phyloP scores from a whole-genome alignment of 1,140 invertebrate species.

The Heliothis subflexa region DNA sequence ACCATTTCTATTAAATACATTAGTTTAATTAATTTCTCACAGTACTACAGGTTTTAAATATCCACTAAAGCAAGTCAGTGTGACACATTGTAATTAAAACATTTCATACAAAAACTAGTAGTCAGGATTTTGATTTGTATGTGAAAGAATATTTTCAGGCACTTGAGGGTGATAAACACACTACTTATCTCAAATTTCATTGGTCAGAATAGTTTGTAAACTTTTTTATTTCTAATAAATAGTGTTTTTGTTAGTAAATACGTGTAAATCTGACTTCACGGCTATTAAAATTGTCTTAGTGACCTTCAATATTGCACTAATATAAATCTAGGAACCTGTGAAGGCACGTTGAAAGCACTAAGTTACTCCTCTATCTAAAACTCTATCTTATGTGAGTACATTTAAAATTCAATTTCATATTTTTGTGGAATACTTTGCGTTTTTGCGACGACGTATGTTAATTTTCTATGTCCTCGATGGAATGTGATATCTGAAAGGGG shows the following conservation, averaged over 20 bases:
- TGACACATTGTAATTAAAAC: too few species aligned
- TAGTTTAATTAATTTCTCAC: too few species aligned
- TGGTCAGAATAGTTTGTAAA: not conserved
- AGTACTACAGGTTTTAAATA: too few species aligned
- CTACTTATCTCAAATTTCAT: too few species aligned
- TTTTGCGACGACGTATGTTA: slow-evolving; percentile 37
- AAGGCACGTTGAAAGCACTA: slow-evolving; percentile 78
- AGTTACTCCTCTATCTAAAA: slow-evolving; percentile 47
- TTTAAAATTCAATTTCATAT: slow-evolving; percentile 22
- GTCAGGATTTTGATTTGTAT: not conserved
- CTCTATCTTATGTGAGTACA: slow-evolving; percentile 34
- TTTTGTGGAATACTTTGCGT: slow-evolving; percentile 42
- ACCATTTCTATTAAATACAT: too few species aligned
- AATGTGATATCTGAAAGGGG: slow-evolving; percentile 41
- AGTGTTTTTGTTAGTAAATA: not conserved
- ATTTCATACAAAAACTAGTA: too few species aligned
- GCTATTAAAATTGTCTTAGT: slow-evolving; percentile 36
- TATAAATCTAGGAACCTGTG: slow-evolving; percentile 61
- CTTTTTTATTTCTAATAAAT: not conserved
- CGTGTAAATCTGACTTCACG: not conserved
- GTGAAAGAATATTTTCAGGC: slow-evolving; percentile 1
- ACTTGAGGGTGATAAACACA: not conserved
- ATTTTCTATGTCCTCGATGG: slow-evolving; percentile 17
- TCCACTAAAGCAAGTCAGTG: too few species aligned
- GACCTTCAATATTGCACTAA: slow-evolving; percentile 72